These are phyloP conservation scores for Aspidiotus destructor DNA, from an alignment of 2,888 invertebrate genomes.

Conservation along the genomic window DNA sequence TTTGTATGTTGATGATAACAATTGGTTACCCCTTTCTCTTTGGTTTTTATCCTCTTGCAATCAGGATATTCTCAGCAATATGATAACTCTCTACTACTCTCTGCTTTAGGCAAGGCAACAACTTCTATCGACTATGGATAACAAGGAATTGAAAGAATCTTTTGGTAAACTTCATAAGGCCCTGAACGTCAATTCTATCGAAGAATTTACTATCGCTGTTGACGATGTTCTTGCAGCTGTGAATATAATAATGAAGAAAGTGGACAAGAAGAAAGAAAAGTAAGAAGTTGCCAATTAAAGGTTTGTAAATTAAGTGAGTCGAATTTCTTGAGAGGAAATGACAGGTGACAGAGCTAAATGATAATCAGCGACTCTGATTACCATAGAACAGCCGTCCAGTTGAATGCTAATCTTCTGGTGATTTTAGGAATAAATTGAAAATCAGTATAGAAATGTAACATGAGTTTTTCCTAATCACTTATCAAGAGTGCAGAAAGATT, in stretches of 20 bases:
- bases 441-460: no score
- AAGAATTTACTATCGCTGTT: conserved; percentile 66
- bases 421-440: background rate
- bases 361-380: no score
- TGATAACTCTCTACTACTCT: conserved; percentile 3
- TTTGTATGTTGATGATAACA: no score
- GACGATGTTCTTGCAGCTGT: conserved; percentile 57
- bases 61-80: background rate
- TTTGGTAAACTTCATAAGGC: conserved; percentile 59
- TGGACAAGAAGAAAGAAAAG: conserved; percentile 75
- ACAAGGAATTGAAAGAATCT: conserved; percentile 45
- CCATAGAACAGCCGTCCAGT: no score
- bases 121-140: conserved; percentile 16
- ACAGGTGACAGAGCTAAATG: no score
- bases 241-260: conserved; percentile 68
- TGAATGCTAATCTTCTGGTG: no score
- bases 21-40: background rate
- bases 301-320: background rate
- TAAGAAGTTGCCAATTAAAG: conserved; percentile 35
- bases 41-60: background rate
- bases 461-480: no score
- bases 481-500: no score
- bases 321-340: no score
- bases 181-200: conserved; percentile 56
- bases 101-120: conserved; percentile 22